Evolutionary conservation across 2,797 vertebrate genomes (phyloP).

Genomic region (Myotis myotis): DNA sequence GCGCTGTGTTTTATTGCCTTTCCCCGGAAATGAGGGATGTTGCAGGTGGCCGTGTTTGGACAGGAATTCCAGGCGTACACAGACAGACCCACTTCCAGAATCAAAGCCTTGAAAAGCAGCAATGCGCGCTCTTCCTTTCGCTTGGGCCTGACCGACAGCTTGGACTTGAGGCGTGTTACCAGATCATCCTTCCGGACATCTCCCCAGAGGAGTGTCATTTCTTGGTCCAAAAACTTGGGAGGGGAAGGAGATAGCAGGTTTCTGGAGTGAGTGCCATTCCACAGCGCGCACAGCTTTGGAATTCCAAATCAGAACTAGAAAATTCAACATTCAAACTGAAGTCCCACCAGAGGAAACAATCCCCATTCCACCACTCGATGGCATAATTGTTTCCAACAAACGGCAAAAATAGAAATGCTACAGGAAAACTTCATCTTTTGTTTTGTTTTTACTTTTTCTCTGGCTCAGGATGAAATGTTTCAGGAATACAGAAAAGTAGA

Average conservation of each 20-base stretch:
- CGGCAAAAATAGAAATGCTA: neutral
- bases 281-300: neutral
- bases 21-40: conserved; percentile 72
- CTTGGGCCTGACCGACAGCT: neutral
- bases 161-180: neutral
- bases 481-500: neutral
- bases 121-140: conserved; percentile 50
- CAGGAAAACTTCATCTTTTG: neutral
- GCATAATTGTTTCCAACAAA: neutral
- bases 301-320: conserved; percentile 26
- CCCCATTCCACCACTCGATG: neutral
- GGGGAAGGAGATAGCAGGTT: neutral
- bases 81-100: conserved; percentile 55
- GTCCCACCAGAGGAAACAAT: neutral
- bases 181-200: neutral
- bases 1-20: conserved; percentile 77
- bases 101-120: conserved; percentile 38
- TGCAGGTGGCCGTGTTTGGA: conserved; percentile 74
- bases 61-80: conserved; percentile 46
- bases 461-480: conserved; percentile 7
- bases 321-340: conserved; percentile 12
- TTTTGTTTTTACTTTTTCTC: neutral
- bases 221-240: neutral
- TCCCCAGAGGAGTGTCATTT: neutral
- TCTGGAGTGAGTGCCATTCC: neutral